Evolutionary conservation across 1,140 invertebrate genomes (phyloP).

Genomic region (Berghia stephanieae): DNA sequence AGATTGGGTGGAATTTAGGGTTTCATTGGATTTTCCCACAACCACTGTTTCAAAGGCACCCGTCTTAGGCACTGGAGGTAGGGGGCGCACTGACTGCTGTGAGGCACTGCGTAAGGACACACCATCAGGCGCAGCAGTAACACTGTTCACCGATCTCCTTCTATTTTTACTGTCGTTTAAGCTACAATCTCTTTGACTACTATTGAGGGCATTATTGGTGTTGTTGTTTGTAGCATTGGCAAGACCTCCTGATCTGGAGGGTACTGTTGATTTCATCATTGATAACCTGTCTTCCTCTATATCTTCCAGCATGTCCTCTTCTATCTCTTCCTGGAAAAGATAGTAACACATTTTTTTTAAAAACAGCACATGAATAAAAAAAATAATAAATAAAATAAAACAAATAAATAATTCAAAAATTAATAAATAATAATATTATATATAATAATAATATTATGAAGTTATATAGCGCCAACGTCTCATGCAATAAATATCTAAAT

Average conservation of each 20-base stretch:
- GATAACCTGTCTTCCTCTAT: slow-evolving; percentile 44
- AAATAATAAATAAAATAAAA: no score
- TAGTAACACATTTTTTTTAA: no score
- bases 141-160: background rate
- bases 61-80: background rate
- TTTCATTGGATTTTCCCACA: background rate
- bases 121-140: background rate
- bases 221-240: background rate
- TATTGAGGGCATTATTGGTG: background rate
- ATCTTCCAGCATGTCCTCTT: slow-evolving; percentile 52
- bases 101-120: background rate
- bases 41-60: slow-evolving; percentile 13
- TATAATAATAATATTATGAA: no score
- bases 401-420: no score
- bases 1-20: background rate
- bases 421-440: no score
- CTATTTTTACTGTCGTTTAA: no score
- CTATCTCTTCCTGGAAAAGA: slow-evolving; percentile 40
- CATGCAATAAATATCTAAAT: no score
- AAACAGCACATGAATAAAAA: no score
- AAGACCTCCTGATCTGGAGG: background rate
- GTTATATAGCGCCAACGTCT: no score
- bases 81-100: slow-evolving; percentile 17
- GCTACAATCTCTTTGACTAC: no score
- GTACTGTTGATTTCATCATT: background rate